Evolutionary conservation across 2,888 invertebrate genomes (phyloP), one percentile per base, ranked within the genome.

Genomic region (Prionchulus punctatus): DNA sequence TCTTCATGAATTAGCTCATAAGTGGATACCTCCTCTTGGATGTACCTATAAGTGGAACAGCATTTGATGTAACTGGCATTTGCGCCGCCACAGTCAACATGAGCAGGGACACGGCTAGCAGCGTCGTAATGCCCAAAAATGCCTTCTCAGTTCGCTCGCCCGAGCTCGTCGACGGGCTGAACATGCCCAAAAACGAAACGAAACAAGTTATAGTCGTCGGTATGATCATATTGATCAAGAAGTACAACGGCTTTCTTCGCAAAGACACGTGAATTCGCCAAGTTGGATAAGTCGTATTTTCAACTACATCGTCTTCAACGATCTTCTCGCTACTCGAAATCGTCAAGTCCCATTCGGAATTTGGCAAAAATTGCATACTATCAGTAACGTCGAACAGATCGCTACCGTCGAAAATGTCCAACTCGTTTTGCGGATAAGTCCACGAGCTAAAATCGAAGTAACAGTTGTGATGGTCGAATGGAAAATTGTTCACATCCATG

Each of bases 401-500:
- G 18, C 36, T 18, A 7, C 36, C 7, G 36, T 36, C 36, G 12
- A 7, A 36, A n/a, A n/a, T n/a, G 36, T 36, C 36, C 36, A 36
- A 18, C 36, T 84, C 83, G 71, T 82, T 83, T 21, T 84, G 84
- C 64, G 84, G 84, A 68, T 85, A 85, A 0, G 85, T 85, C 85
- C 85, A 85, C 0, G 84, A 84, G 0, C 84, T 83, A 83, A 84
- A 85, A 72, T 84, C 84, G 78, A 85, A 79, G 51, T 80, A 80
- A 67, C 85, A 85, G 64, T 81, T 79, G 72, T 85, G 84, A 57
- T 84, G 78, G 67, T 85, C 84, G 67, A 85, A 85, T 0, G 85
- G 84, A 70, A 85, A 85, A 74, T 83, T 84, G 66, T 84, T 83
- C 18, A 84, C 83, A 69, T 84, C 82, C 67, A 84, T 84, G 69